A percentile compares a stretch with the other conserved stretches of the same genome.
Conservation (phyloP, 2,797 vertebrate species). For the Clarias platycephalus region DNA sequence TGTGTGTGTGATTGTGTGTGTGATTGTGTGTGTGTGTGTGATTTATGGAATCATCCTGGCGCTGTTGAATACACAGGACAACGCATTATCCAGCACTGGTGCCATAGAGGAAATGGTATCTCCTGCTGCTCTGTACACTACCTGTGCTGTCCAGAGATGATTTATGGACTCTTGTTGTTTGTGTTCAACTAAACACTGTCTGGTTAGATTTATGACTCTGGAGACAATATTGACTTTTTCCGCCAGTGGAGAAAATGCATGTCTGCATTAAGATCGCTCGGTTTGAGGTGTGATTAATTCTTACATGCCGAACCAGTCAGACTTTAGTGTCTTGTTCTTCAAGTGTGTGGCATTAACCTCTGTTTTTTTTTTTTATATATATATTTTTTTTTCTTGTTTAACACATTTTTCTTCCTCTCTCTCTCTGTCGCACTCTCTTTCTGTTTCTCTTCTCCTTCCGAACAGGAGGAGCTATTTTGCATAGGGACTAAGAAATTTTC, state of each 20-base stretch:
- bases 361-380: slow-evolving; percentile 18
- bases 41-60: not conserved
- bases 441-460: not conserved
- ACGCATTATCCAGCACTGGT: too few species aligned
- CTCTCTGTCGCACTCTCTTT: not conserved
- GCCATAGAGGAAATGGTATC: slow-evolving; percentile 14
- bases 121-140: slow-evolving; percentile 27
- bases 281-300: slow-evolving; percentile 39
- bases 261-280: slow-evolving; percentile 49
- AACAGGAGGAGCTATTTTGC: slow-evolving; percentile 75
- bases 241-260: slow-evolving; percentile 49
- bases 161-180: slow-evolving; percentile 47
- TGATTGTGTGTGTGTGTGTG: slow-evolving; percentile 56
- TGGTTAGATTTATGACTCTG: slow-evolving; percentile 54
- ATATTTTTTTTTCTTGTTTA: not conserved
- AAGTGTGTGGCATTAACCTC: slow-evolving; percentile 47
- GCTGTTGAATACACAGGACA: not conserved
- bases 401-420: not conserved
- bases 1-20: slow-evolving; percentile 64
- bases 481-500: slow-evolving; percentile 79
- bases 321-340: slow-evolving; percentile 41
- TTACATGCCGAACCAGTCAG: slow-evolving; percentile 32
- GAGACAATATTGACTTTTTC: slow-evolving; percentile 57
- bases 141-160: slow-evolving; percentile 36
- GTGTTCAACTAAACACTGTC: slow-evolving; percentile 52